A percentile compares a stretch with the other conserved stretches of the same genome.
Evolutionary conservation across 2,888 invertebrate species (phyloP).

Genomic region (Monoplex corrugatus): DNA sequence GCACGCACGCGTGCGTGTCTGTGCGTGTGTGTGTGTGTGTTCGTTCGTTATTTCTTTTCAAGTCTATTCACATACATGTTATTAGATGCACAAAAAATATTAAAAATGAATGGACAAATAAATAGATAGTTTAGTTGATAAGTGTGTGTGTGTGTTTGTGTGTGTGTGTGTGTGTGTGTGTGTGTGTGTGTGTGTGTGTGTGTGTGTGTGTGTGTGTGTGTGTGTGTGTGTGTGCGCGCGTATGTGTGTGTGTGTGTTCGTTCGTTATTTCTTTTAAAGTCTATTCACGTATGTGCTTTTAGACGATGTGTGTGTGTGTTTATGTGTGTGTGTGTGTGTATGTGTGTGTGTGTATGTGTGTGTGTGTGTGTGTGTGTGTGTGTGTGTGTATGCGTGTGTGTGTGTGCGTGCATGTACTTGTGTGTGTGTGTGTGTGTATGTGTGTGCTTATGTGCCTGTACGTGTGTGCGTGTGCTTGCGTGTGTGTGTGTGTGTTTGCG

Average conservation of each 20-base stretch:
- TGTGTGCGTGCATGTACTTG: background rate
- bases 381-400: background rate
- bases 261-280: background rate
- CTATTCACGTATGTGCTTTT: background rate
- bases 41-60: no score
- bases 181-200: background rate
- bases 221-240: background rate
- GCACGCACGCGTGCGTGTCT: no score
- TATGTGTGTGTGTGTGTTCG: background rate
- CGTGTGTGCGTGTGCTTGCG: background rate
- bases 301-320: background rate
- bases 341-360: background rate
- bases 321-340: background rate
- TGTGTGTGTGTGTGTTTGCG: constrained; percentile 1
- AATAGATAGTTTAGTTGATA: no score
- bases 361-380: background rate
- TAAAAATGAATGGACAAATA: no score
- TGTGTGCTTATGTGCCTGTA: background rate
- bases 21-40: no score
- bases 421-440: background rate
- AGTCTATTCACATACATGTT: no score
- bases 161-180: background rate
- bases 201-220: background rate
- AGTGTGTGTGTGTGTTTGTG: background rate
- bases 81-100: no score